A percentile compares a stretch with the other conserved stretches of the same genome.
These are phyloP conservation scores for Mesorhabditis sp. DNA, from an alignment of 2,888 invertebrate genomes.

Conservation along the genomic window DNA sequence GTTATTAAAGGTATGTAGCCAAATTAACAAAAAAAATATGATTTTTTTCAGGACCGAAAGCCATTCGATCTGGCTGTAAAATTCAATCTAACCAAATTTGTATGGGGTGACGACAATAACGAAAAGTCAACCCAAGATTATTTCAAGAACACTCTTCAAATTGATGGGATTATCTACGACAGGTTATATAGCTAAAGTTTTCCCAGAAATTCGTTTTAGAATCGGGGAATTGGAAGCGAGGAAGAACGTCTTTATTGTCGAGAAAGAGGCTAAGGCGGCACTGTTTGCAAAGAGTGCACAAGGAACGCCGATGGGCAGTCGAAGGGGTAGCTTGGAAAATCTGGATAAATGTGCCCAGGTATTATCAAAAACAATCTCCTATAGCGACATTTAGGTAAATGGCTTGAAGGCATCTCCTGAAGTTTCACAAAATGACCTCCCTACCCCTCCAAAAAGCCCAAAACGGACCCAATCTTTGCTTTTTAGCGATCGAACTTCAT, in stretches of 20 bases:
- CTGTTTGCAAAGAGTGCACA: constrained; percentile 19
- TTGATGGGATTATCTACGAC: constrained; percentile 94
- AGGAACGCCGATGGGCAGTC: constrained; percentile 10
- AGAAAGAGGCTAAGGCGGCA: constrained; percentile 36
- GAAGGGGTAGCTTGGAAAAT: constrained; percentile 8
- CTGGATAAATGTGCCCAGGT: background rate
- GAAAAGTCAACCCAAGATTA: constrained; percentile 74
- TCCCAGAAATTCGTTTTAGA: constrained; percentile 20
- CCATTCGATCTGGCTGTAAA: constrained; percentile 31
- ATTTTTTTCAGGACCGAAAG: constrained; percentile 24
- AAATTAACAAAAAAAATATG: background rate
- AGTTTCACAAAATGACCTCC: background rate
- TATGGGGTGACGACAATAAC: constrained; percentile 95
- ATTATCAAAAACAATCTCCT: background rate
- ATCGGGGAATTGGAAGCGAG: constrained; percentile 53
- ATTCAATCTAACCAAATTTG: constrained; percentile 69
- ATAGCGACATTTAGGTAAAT: background rate
- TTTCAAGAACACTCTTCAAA: constrained; percentile 77
- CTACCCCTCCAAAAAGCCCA: constrained; percentile 5
- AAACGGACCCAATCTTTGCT: background rate
- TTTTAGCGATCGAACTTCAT: background rate
- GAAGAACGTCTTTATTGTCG: constrained; percentile 53
- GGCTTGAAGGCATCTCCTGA: background rate
- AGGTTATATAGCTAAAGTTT: constrained; percentile 62
- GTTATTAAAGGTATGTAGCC: constrained; percentile 67